Base-by-base conservation (phyloP, 30 jellyfish, hydroid and myxozoan species). In the Hydractinia echinata region DNA sequence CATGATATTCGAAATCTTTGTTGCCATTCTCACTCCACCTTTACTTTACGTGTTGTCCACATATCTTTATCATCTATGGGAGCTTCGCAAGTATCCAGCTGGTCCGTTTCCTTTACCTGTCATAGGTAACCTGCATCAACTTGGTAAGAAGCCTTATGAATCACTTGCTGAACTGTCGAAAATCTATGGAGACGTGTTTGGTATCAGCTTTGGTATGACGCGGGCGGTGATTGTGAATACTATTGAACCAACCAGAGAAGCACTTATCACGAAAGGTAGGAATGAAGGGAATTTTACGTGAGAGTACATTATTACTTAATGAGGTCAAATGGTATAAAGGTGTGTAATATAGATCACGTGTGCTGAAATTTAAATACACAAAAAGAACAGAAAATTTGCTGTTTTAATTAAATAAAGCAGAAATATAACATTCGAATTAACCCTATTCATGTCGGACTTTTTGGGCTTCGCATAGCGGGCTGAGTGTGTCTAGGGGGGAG, bases 71-170 rank as follows among this genome's bases (percentile, higher is more conserved):
- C 96, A 89, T 58, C 5, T 89, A 68, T 56, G 77, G 83, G 70
- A 53, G 44, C 83, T 78, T 48, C 14, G 70, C 66, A 56, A 82
- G 16, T 81, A 70, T 76, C 97, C 97, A 15, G 95, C 95, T 4
- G 97, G 97, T 10, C 97, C 97, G 2, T 16, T 80, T 20, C 97
- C 97, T 7, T 6, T 86, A 71, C 96, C 96, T 13, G 11, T 91
- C 54, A 54, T 91, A 50, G 97, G 97, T 10, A 91, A 91, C 67
- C 66, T 91, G 52, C 87, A 79, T 69, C 93, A 64, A 51, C 66
- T 91, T 48, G 72, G 81, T 13, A 72, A 71, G 6, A 50, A 73
- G 21, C 86, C 92, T 48, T 73, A 64, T 73, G 5, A 58, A 67
- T 30, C 86, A 8, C 76, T 84, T 77, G 77, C 81, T 39, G 77